Evolutionary conservation across 2,888 invertebrate genomes (phyloP), one percentile per base, ranked within the genome.

Genomic region (Apotomis capreana): DNA sequence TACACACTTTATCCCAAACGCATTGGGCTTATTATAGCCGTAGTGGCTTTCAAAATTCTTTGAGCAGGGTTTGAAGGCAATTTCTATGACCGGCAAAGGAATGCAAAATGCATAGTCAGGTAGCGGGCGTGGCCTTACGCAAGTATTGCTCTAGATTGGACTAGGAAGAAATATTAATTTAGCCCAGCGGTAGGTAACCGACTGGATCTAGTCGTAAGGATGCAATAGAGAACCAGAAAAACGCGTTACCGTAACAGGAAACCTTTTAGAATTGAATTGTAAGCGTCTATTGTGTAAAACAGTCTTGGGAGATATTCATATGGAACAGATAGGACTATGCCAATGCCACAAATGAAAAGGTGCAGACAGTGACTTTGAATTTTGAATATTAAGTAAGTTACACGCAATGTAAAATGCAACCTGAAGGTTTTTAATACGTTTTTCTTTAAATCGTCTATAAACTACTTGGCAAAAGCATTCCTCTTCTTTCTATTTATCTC

Each of bases 131-230:
- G 72, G 72, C 58, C 1, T 72, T 72, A 63, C 68, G 69, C 70
- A 73, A 70, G 52, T 9, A 49, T 55, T 58, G 69, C 51, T 73
- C 73, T 70, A 73, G 61, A 62, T 67, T 70, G 55, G 36, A 65
- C 61, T 67, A 69, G 68, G 73, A 70, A 70, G 70, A 72, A 68
- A 72, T 72, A 72, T 59, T 68, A 68, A 72, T 58, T 72, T 72
- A 58, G 63, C 52, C 55, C 55, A 26, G n/a, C 10, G 55, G 64
- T 54, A 37, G 63, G 63, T 52, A 60, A 59, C 60, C n/a, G n/a
- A 71, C 71, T 71, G 40, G 67, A 67, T 61, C 49, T 70, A 51
- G 60, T 54, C 46, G 15, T 40, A 37, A 70, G 60, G 70, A 70
- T 67, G 70, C 40, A 6, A 12, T 36, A 15, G 12, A 54, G n/a